These are phyloP conservation scores for Sturmia bella DNA, from an alignment of 2,888 invertebrate genomes.

Conservation along the genomic window DNA sequence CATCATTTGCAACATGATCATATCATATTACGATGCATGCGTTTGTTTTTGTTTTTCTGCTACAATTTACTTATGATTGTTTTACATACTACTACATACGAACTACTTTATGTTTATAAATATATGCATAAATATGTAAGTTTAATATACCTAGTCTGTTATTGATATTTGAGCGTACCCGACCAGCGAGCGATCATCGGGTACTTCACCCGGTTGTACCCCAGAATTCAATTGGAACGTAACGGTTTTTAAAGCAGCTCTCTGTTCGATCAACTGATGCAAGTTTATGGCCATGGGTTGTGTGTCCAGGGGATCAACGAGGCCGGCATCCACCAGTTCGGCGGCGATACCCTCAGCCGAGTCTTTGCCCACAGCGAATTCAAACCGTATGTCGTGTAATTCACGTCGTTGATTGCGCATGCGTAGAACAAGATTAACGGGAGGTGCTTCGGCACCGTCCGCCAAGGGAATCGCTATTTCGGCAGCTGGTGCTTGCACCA, in stretches of 20 bases:
- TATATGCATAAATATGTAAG: conserved; percentile 41
- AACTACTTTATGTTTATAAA: conserved; percentile 54
- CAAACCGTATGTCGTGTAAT: conserved; percentile 98
- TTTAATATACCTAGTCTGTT: conserved; percentile 80
- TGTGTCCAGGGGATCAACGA: conserved; percentile 95
- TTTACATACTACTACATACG: conserved; percentile 48
- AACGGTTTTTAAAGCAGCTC: conserved; percentile 86
- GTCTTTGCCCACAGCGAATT: conserved; percentile 95
- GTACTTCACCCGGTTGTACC: conserved; percentile 88
- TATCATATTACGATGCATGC: conserved; percentile 35
- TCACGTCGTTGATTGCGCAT: conserved; percentile 95
- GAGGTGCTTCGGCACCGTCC: conserved; percentile 82
- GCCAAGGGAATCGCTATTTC: conserved; percentile 62
- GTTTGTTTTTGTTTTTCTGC: neutral
- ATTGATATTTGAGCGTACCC: conserved; percentile 99
- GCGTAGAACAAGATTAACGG: conserved; percentile 92
- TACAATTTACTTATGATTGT: conserved; percentile 55
- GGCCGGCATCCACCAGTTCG: conserved; percentile 96
- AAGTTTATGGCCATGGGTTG: conserved; percentile 95
- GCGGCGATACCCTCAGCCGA: conserved; percentile 95
- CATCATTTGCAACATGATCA: conserved; percentile 42
- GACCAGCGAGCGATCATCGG: conserved; percentile 96
- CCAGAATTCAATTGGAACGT: conserved; percentile 93
- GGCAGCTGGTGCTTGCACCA: conserved; percentile 46
- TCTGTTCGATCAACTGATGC: conserved; percentile 92